These are phyloP conservation scores for Drosophila meridionalis DNA, from an alignment of 2,888 invertebrate genomes.

Conservation along the genomic window DNA sequence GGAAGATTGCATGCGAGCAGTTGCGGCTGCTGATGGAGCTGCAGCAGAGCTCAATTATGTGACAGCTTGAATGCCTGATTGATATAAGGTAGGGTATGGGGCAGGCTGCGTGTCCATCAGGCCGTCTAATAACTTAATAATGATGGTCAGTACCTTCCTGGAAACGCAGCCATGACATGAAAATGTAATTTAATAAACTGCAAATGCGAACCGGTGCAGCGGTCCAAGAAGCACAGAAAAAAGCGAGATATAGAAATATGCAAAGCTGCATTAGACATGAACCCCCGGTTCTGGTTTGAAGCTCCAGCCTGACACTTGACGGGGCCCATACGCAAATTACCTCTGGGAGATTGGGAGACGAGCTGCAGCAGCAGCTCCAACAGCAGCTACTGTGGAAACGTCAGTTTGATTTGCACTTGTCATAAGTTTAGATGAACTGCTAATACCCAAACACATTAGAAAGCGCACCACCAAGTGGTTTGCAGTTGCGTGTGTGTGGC, in stretches of 20 bases:
- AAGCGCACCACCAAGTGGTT: slow-evolving; percentile 55
- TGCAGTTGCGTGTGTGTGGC: slow-evolving; percentile 16
- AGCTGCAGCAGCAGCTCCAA: not conserved
- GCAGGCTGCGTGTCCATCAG: slow-evolving; percentile 46
- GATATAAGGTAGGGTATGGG: slow-evolving; percentile 23
- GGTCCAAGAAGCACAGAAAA: not conserved
- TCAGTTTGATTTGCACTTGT: slow-evolving; percentile 82
- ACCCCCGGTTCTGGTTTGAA: slow-evolving; percentile 28
- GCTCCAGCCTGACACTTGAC: slow-evolving; percentile 47
- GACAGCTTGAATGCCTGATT: slow-evolving; percentile 57
- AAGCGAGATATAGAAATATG: not conserved
- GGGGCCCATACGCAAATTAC: slow-evolving; percentile 62
- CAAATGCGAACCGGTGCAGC: slow-evolving; percentile 44
- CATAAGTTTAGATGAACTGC: slow-evolving; percentile 81
- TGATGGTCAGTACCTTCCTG: slow-evolving; percentile 69
- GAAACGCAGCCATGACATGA: slow-evolving; percentile 47
- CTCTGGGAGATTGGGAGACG: slow-evolving; percentile 31
- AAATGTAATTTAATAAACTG: slow-evolving; percentile 77
- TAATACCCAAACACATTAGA: slow-evolving; percentile 81
- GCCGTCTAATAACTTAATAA: slow-evolving; percentile 77
- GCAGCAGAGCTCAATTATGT: slow-evolving; percentile 38
- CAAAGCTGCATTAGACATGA: slow-evolving; percentile 54
- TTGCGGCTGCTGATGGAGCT: not conserved
- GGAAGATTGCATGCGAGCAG: slow-evolving; percentile 26
- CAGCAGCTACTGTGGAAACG: slow-evolving; percentile 73